These are phyloP conservation scores for Xerus inauris DNA, from an alignment of 2,113 vertebrate genomes.

Conservation along the genomic window DNA sequence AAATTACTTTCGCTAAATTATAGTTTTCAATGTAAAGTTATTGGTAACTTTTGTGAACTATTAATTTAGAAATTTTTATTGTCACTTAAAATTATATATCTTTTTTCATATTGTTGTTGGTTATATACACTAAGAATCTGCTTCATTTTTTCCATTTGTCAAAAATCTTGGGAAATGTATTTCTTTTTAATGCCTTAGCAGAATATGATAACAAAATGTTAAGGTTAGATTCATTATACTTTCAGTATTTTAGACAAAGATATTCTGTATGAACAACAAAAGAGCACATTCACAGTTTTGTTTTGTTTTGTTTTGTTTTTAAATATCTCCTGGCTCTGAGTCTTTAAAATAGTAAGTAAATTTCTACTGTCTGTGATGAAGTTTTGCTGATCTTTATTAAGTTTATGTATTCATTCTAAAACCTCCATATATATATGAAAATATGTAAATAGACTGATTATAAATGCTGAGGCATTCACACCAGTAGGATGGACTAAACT, in stretches of 20 bases:
- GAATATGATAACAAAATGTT: neutral
- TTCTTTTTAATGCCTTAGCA: neutral
- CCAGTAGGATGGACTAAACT: neutral
- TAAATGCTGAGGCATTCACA: neutral
- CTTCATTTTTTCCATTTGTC: neutral
- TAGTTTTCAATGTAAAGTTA: neutral
- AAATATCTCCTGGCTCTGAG: neutral
- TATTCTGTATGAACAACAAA: neutral
- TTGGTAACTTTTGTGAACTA: neutral
- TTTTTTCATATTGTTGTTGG: neutral
- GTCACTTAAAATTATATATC: constrained; percentile 9
- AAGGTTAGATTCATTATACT: neutral
- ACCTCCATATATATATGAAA: neutral
- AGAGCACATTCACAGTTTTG: neutral
- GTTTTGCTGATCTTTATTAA: neutral
- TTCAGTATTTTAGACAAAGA: neutral
- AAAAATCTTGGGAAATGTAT: constrained; percentile 36
- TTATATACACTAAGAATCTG: neutral
- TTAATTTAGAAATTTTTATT: neutral
- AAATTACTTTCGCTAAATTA: constrained; percentile 1
- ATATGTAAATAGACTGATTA: neutral
- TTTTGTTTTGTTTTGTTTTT: neutral
- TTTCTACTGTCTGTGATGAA: neutral
- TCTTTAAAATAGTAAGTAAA: constrained; percentile 40
- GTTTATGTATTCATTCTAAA: neutral